Evolutionary conservation across 2,888 invertebrate genomes (phyloP), one percentile per base, ranked within the genome.

Genomic region (Pocota personata): DNA sequence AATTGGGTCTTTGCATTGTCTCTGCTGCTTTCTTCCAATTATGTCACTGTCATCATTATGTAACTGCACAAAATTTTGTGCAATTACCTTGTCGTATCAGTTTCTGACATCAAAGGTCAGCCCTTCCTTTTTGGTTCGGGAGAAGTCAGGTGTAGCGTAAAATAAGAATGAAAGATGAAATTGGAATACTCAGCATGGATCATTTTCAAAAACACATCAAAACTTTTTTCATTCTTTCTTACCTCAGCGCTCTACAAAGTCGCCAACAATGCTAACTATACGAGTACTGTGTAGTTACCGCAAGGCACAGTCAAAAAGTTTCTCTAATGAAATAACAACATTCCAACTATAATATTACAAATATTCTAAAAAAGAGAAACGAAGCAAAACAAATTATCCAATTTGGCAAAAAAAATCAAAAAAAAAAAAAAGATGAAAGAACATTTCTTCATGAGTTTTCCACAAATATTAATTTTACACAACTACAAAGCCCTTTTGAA

Each of bases 391-490:
- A 78, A 78, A 72, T 79, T 82, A 57, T 46, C 43, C 37, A 27
- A 46, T 66, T 46, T 27, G 12, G n/a, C 30, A 12, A 6, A 5
- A 62, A 40, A 50, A 50, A 71, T 64, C 32, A 67, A 69, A 30
- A 77, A 50, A 50, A 71, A 71, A 40, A 67, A 69, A 30, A 77
- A 72, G 67, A 73, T 73, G 46, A 69, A 82, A 73, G 83, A 62
- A 83, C 55, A 67, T 78, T 66, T 52, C 50, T 66, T 46, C 19
- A 50, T 64, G 46, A 67, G 55, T 77, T 72, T 35, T 73, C 79
- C 60, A 67, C 72, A 79, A 78, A 83, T 83, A 83, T 79, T 84
- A 84, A 84, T 79, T 69, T 75, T 14, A 67, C 55, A 72, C 52
- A 62, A 79, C 73, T 62, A 67, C 78, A 67, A 78, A 55, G 66